phyloP scores from a whole-genome alignment of 2,888 invertebrate genomes.

The Erebia epiphron region DNA sequence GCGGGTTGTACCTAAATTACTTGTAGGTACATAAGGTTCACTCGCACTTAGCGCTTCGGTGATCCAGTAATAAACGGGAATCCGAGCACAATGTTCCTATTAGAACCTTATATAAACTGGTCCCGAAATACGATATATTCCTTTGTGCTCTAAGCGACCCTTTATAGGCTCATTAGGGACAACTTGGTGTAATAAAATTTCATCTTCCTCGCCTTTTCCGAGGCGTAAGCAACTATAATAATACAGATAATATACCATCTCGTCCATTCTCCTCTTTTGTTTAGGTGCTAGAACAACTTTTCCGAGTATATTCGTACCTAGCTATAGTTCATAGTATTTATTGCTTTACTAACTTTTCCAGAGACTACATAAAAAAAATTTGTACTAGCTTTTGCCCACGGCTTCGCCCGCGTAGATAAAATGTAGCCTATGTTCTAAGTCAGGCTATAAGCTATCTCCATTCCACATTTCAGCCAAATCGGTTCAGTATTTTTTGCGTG shows the following conservation, averaged over 20 bases:
- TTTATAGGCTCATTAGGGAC: conserved; percentile 33
- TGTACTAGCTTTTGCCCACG: no score
- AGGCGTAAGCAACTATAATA: conserved; percentile 15
- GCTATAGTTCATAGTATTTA: neutral
- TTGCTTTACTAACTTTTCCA: neutral
- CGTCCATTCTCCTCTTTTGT: conserved; percentile 10
- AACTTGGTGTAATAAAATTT: conserved; percentile 28
- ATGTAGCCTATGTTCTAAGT: no score
- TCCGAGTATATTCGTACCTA: neutral
- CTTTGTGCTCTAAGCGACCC: conserved; percentile 23
- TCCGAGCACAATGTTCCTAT: conserved; percentile 21
- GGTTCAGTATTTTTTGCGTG: no score
- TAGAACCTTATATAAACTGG: conserved; percentile 25
- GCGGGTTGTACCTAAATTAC: no score
- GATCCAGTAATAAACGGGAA: conserved; percentile 22
- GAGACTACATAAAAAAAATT: no score
- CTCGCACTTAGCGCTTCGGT: conserved; percentile 17
- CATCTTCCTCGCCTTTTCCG: conserved; percentile 20
- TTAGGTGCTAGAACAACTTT: neutral
- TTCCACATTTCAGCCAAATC: no score
- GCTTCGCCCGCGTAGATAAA: no score
- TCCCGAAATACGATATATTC: conserved; percentile 33
- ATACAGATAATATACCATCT: conserved; percentile 2
- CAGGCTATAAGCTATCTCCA: no score
- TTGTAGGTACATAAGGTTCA: conserved; percentile 4